phyloP scores from a whole-genome alignment of 2,888 invertebrate species.

The Fabriciana adippe region DNA sequence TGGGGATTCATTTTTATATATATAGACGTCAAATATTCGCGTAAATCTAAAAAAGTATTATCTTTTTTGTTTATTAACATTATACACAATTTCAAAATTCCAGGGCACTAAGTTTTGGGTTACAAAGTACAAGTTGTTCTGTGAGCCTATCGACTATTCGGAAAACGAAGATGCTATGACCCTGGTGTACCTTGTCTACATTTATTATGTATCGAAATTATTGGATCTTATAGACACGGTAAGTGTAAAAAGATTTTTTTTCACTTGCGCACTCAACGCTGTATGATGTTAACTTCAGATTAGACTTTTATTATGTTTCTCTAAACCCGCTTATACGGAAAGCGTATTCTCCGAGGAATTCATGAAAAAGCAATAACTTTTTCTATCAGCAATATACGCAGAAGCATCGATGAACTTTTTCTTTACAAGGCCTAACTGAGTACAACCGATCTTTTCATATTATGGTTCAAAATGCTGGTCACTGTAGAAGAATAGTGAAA shows the following conservation, averaged over 20 bases:
- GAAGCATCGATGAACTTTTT: no score
- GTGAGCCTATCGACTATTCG: slow-evolving; percentile 65
- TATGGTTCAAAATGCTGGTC: no score
- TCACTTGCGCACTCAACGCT: neutral
- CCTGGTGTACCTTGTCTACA: slow-evolving; percentile 47
- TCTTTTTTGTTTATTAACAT: neutral
- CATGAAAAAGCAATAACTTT: no score
- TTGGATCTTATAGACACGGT: slow-evolving; percentile 70
- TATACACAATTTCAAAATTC: neutral
- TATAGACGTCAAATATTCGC: no score
- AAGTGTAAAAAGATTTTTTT: slow-evolving; percentile 41
- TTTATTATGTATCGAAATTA: slow-evolving; percentile 60
- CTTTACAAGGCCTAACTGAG: no score
- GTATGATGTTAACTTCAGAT: neutral
- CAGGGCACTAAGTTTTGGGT: slow-evolving; percentile 63
- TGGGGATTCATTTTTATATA: no score
- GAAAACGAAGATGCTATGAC: slow-evolving; percentile 44
- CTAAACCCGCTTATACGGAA: no score
- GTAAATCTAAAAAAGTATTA: no score
- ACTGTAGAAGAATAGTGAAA: no score
- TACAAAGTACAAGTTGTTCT: slow-evolving; percentile 65
- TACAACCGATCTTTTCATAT: no score
- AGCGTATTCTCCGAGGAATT: no score
- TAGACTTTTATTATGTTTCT: neutral
- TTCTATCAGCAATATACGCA: no score